Evolutionary conservation across 2,888 invertebrate genomes (phyloP).

Genomic region (Hipparchia sbordonii): DNA sequence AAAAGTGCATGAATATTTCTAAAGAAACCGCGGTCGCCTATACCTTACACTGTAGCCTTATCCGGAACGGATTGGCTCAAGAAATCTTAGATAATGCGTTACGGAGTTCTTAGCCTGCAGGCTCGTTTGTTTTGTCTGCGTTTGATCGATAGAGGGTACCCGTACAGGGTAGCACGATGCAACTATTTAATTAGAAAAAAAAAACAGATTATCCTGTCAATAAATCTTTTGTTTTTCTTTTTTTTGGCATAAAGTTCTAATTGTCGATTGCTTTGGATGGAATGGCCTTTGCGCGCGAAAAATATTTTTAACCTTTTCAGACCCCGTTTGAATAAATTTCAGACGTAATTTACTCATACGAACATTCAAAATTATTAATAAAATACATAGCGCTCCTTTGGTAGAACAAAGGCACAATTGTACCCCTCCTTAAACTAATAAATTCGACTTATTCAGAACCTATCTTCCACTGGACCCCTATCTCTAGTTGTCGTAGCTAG

Average conservation of each 20-base stretch:
- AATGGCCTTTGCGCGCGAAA: too few species aligned
- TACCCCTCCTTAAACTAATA: too few species aligned
- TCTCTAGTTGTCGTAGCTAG: too few species aligned
- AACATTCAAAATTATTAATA: too few species aligned
- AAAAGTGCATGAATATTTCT: not conserved
- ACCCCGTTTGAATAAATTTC: too few species aligned
- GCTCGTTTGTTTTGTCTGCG: slow-evolving; percentile 51
- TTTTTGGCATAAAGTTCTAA: not conserved
- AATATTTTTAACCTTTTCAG: too few species aligned
- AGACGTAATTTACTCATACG: too few species aligned
- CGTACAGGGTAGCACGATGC: not conserved
- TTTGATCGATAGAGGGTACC: slow-evolving; percentile 43
- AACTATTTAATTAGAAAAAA: not conserved
- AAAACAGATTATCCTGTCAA: not conserved
- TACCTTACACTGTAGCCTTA: slow-evolving; percentile 42
- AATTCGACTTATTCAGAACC: too few species aligned
- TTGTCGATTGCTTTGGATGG: not conserved
- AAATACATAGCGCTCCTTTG: too few species aligned
- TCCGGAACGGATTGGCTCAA: slow-evolving; percentile 55
- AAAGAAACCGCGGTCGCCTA: slow-evolving; percentile 32
- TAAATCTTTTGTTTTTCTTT: not conserved
- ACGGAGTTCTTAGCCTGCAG: slow-evolving; percentile 45
- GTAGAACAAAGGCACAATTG: too few species aligned
- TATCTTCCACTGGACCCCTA: too few species aligned
- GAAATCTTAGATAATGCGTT: slow-evolving; percentile 63